Conservation (phyloP, 2,113 vertebrate species). For the Brienomyrus longianalis region DNA sequence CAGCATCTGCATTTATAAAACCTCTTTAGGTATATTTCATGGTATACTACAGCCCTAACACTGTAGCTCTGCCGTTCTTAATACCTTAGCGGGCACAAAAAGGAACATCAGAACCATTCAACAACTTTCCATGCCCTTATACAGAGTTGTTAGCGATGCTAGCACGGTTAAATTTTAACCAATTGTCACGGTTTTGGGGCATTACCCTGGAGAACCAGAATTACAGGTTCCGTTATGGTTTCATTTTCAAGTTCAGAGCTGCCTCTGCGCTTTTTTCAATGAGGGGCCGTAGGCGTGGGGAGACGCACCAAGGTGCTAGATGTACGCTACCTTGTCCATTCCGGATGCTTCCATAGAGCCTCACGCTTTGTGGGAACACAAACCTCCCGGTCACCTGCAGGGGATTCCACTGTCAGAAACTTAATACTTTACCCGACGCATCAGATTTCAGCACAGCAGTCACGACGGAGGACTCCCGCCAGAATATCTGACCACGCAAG, state of each 20-base stretch:
- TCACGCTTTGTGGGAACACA: background rate
- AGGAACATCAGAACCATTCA: background rate
- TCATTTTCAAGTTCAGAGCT: background rate
- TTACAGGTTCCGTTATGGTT: background rate
- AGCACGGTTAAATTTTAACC: conserved; percentile 19
- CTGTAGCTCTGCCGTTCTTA: background rate
- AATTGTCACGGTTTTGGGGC: conserved; percentile 19
- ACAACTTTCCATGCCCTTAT: background rate
- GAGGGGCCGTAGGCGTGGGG: no score
- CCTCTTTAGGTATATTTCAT: background rate
- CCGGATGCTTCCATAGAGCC: background rate
- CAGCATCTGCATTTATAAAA: background rate
- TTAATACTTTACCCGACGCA: background rate
- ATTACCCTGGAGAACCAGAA: conserved; percentile 11
- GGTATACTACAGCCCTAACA: background rate
- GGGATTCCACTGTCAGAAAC: background rate
- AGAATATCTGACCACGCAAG: background rate
- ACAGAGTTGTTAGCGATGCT: conserved; percentile 18
- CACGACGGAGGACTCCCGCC: background rate
- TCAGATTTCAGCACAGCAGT: background rate
- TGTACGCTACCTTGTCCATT: background rate
- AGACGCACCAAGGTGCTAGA: no score
- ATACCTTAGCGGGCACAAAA: background rate
- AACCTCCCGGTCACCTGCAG: background rate
- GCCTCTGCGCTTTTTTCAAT: background rate